Evolutionary conservation across 1,140 invertebrate species (phyloP), one percentile per base, ranked within the genome.

Genomic region (Cryptotermes secundus): DNA sequence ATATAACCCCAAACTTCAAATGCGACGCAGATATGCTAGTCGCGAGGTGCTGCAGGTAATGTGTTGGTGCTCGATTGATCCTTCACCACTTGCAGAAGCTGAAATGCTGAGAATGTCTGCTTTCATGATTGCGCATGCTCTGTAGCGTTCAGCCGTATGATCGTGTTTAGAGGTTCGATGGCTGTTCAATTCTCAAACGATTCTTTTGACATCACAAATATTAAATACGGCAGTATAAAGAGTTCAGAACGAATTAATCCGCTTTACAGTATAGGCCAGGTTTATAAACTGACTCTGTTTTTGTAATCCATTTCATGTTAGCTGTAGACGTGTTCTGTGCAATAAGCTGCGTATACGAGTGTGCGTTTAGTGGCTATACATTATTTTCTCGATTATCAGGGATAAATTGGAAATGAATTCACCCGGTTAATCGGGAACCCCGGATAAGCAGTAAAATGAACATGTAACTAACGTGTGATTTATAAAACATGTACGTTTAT

Each of bases 131-230:
- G 59, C n/a, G 59, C 59, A 72, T 26, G n/a, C n/a, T 0, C n/a
- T 31, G 59, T 72, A 72, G 59, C 59, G 59, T 72, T 72, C 26
- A 72, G 59, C 59, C 59, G 31, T 72, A n/a, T 72, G 59, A 72
- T 72, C 59, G 59, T 72, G 59, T 72, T 72, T 72, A 31, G 7
- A 72, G 59, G 59, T 10, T 72, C 26, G 14, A 31, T 2, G 59
- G 14, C 26, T 59, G 19, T 72, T 72, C n/a, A 31, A 72, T 72
- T 72, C 2, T 72, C 59, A 72, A 72, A 72, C n/a, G n/a, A 72
- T n/a, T 72, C 6, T 26, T 9, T 72, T 72, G 59, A 72, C 59
- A 72, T 72, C n/a, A 14, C 59, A 72, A 72, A 72, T 72, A 72
- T 14, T 6, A 72, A 72, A 31, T 3, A n/a, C 7, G 14, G 59